Evolutionary conservation across 2,888 invertebrate genomes (phyloP).

Genomic region (Acanthopleura granulata): DNA sequence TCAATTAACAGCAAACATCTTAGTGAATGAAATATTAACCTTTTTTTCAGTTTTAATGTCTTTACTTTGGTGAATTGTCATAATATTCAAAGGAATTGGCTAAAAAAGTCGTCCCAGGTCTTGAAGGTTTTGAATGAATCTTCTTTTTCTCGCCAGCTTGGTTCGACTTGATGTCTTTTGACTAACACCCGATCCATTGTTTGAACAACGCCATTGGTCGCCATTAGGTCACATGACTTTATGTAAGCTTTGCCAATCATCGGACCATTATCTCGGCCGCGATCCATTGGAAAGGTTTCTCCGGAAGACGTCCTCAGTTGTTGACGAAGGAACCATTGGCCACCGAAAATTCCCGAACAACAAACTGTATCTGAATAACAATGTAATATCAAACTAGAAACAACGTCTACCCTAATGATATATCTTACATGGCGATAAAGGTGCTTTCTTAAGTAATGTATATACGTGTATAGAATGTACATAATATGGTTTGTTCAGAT

Average conservation of each 20-base stretch:
- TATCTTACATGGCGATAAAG: too few species aligned
- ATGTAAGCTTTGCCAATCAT: background rate
- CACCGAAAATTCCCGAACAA: constrained; percentile 68
- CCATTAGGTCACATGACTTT: constrained; percentile 74
- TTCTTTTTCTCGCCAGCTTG: background rate
- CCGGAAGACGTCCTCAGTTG: constrained; percentile 66
- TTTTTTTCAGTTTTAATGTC: too few species aligned
- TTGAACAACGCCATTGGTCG: constrained; percentile 81
- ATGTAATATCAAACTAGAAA: too few species aligned
- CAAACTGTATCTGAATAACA: constrained; percentile 60
- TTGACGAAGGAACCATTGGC: constrained; percentile 65
- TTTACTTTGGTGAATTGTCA: background rate
- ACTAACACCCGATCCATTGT: constrained; percentile 76
- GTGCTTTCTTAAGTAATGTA: too few species aligned
- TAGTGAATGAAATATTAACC: too few species aligned
- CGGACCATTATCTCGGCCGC: background rate
- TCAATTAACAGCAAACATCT: too few species aligned
- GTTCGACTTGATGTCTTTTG: background rate
- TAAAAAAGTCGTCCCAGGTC: background rate
- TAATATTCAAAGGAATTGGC: background rate
- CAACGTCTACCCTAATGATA: too few species aligned
- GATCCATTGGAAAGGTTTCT: constrained; percentile 57
- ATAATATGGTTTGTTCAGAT: too few species aligned
- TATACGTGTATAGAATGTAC: too few species aligned
- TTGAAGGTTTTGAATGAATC: background rate